Evolutionary conservation across 1,140 invertebrate genomes (phyloP).

Genomic region (Tachypleus tridentatus): DNA sequence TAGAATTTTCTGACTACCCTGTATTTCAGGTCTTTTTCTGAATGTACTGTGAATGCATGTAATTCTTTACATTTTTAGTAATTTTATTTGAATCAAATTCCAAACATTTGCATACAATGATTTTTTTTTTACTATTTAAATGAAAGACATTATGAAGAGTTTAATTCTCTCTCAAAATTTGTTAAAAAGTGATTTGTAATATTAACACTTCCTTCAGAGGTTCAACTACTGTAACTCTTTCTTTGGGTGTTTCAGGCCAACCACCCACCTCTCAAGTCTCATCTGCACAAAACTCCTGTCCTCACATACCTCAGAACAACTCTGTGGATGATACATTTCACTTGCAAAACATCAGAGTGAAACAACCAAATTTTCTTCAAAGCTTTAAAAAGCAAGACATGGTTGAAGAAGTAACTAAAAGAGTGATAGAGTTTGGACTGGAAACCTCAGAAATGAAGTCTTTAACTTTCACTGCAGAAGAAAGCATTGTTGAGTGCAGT

Average conservation of each 20-base stretch:
- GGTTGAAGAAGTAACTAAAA: slow-evolving; percentile 30
- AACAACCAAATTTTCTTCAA: slow-evolving; percentile 21
- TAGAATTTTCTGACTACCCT: no score
- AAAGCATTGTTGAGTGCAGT: slow-evolving; percentile 29
- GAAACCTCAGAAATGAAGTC: slow-evolving; percentile 10
- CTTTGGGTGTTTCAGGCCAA: neutral
- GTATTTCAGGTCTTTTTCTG: no score
- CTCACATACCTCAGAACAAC: slow-evolving; percentile 30
- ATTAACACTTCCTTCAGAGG: neutral
- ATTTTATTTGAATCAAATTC: no score
- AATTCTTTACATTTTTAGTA: no score
- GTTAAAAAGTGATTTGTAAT: no score
- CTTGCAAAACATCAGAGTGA: slow-evolving; percentile 12
- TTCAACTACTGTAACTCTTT: neutral
- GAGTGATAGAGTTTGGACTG: slow-evolving; percentile 26
- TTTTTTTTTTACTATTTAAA: no score
- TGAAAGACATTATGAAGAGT: no score
- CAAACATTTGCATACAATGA: no score
- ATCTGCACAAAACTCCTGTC: slow-evolving; percentile 30
- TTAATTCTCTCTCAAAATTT: no score
- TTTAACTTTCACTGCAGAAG: slow-evolving; percentile 31
- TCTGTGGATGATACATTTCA: slow-evolving; percentile 23
- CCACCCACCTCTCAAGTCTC: slow-evolving; percentile 12
- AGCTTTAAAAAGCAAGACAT: slow-evolving; percentile 32
- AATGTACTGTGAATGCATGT: no score